Evolutionary conservation across 2,797 vertebrate genomes (phyloP).

Genomic region (Apogon talboti): DNA sequence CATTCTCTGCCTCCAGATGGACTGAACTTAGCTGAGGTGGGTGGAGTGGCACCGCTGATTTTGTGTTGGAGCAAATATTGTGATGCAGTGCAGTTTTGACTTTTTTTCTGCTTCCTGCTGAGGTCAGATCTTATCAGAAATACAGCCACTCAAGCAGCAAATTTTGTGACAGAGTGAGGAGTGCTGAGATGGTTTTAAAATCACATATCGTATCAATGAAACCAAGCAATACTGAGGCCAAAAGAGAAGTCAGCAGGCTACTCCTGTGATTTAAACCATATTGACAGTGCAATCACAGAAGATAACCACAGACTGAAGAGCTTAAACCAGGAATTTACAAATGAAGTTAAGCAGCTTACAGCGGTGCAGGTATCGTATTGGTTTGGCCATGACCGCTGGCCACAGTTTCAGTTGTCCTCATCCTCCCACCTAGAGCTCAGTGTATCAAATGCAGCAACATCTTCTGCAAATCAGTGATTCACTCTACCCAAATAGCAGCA

Average conservation of each 20-base stretch:
- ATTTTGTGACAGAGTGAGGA: neutral
- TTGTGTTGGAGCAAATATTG: slow-evolving; percentile 2
- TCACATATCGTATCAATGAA: slow-evolving; percentile 18
- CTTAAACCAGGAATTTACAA: slow-evolving; percentile 69
- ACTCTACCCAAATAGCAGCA: neutral
- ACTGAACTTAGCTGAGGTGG: neutral
- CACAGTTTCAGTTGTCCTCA: neutral
- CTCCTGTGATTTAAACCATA: slow-evolving; percentile 57
- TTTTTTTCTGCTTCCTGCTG: neutral
- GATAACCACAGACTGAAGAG: slow-evolving; percentile 30
- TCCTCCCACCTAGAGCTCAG: slow-evolving; percentile 1
- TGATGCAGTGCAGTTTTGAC: neutral
- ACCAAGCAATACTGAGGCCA: slow-evolving; percentile 3
- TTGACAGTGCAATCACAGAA: slow-evolving; percentile 53
- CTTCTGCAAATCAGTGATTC: neutral
- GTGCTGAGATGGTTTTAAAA: neutral
- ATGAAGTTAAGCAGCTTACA: slow-evolving; percentile 72
- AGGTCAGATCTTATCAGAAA: neutral
- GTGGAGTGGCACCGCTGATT: slow-evolving; percentile 14
- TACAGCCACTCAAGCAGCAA: neutral
- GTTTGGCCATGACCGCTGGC: slow-evolving; percentile 44
- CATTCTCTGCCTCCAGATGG: slow-evolving; percentile 30
- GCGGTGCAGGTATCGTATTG: slow-evolving; percentile 66
- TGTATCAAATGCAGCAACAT: neutral
- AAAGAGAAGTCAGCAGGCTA: slow-evolving; percentile 40